Evolutionary conservation across 2,113 vertebrate genomes (phyloP), one percentile per base, ranked within the genome.

Genomic region (Glareola pratincola): DNA sequence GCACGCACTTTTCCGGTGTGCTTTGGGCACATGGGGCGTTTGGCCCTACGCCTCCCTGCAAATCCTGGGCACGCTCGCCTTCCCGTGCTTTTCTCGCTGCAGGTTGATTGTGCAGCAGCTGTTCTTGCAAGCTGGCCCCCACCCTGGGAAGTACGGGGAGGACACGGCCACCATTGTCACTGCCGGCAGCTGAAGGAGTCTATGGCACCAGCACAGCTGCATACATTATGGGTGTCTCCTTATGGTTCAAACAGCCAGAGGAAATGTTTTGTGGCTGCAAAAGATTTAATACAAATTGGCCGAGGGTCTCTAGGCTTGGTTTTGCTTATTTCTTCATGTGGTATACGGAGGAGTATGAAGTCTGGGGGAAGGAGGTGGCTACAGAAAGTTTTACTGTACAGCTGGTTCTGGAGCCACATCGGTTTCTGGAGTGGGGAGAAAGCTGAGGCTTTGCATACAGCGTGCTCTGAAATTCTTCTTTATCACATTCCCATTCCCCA

Each of bases 101-200:
- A 50, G 19, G 39, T 1, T 36, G 47, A 12, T 11, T 14, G 29
- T 22, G 10, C 0, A 1, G 37, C 19, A 18, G 24, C n/a, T 1
- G 0, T 37, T 20, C 75, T 8, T 36, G 26, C 36, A 32, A 12
- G 62, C 62, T 60, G 89, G 16, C 29, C 50, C 76, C 50, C 27
- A 8, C 3, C 29, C 34, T 37, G 63, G 60, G 56, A 45, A 22
- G 5, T 4, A 3, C 66, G 20, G 23, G 32, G 45, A 73, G 36
- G 37, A 5, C 36, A 15, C 0, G 1, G 39, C 63, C 76, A 56
- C 54, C 39, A 4, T 60, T 54, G 69, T 24, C 69, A 62, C 86
- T 1, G 2, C 66, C n/a, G 14, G 45, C 51, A 23, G 66, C 53
- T 54, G 27, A 51, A 74, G 68, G 6, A 29, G 47, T 51, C 29